Conservation (phyloP, 2,113 vertebrate species). For the Amphiprion ocellaris region DNA sequence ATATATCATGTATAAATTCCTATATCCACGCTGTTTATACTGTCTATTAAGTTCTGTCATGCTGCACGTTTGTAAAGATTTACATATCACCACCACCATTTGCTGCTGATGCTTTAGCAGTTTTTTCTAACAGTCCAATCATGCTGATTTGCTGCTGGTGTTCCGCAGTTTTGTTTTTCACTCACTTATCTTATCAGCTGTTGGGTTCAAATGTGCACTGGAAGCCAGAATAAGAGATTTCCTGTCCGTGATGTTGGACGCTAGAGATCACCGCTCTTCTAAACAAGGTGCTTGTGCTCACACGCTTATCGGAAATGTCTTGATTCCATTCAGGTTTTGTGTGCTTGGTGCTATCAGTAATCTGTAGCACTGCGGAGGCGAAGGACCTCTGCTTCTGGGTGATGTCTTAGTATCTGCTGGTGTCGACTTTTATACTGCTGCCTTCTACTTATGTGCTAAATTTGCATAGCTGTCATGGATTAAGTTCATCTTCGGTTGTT, state of each 20-base stretch:
- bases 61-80: no score
- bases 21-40: no score
- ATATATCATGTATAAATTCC: no score
- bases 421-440: neutral
- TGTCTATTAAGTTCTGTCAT: no score
- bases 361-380: neutral
- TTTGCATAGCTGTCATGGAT: neutral
- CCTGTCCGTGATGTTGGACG: neutral
- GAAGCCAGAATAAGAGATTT: constrained; percentile 12
- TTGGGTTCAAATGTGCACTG: constrained; percentile 7
- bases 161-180: constrained; percentile 16
- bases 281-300: constrained; percentile 13
- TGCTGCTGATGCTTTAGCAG: neutral
- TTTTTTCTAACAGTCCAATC: neutral
- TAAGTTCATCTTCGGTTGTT: neutral
- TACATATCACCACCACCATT: no score
- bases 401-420: neutral
- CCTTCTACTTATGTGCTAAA: neutral
- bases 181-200: constrained; percentile 33
- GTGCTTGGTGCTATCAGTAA: neutral
- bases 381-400: neutral
- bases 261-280: neutral
- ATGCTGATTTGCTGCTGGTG: neutral
- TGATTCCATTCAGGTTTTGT: neutral
- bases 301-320: constrained; percentile 5